Evolutionary conservation across 2,113 vertebrate species (phyloP), one percentile per base, ranked within the genome.

Genomic region (Sterrhoptilus dennistouni): DNA sequence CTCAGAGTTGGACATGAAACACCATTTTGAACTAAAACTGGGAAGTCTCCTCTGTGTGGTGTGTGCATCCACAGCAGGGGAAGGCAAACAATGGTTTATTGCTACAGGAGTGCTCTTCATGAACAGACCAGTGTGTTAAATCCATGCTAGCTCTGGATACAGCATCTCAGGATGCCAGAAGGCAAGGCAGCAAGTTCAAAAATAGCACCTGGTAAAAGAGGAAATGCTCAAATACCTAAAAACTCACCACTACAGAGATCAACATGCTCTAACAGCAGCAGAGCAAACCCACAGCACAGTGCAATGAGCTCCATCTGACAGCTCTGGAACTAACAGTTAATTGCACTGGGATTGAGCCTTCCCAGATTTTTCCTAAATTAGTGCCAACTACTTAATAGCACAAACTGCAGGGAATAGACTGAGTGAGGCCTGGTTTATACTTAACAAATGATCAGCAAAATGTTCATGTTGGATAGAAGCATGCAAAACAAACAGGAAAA

Each of bases 321-420:
- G 83, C 49, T 90, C 69, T 83, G 69, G 44, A 90, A 87, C 65
- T 29, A 89, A 75, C 24, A 84, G 61, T 25, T 93, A 89, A 84
- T 68, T 89, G 74, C 31, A 78, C 49, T 36, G 87, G 80, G 87
- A 89, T 15, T 63, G 42, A 93, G 75, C 54, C 63, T 87, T 83
- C 71, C 54, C 75, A 94, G 54, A 87, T 78, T 96, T 88, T 91
- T 59, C 87, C 52, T 63, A 93, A 59, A 88, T 92, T 86, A 72
- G 42, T 92, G 85, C 83, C 90, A 92, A 59, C 45, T 68, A 52
- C 53, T 86, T 90, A 92, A 86, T 36, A 86, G 75, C 60, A 86
- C 0, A 4, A 90, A 90, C 91, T 93, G 63, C 60, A 90, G 89
- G 50, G 66, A 83, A 69, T 36, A 86, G 66, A 80, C 44, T 0